Evolutionary conservation across 2,797 vertebrate genomes (phyloP).

Genomic region (Zalophus californianus): DNA sequence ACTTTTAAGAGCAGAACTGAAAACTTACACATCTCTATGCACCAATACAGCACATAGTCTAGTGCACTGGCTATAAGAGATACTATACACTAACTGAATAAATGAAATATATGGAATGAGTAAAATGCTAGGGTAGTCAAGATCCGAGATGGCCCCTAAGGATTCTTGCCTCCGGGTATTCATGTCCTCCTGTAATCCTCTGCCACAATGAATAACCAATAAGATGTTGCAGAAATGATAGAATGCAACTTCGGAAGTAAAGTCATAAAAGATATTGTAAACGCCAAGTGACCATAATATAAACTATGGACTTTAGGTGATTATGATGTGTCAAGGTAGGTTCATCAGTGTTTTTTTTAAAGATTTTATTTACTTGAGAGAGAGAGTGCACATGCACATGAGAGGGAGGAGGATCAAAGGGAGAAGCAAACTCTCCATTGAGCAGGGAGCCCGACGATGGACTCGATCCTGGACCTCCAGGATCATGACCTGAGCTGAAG

Average conservation of each 20-base stretch:
- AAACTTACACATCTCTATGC: background rate
- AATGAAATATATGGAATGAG: background rate
- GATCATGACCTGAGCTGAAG: too few species aligned
- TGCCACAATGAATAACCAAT: background rate
- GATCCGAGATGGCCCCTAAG: background rate
- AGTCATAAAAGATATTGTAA: background rate
- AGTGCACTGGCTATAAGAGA: background rate
- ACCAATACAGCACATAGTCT: background rate
- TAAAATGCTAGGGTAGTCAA: background rate
- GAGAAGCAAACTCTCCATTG: too few species aligned
- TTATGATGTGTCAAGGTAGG: background rate
- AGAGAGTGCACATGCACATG: too few species aligned
- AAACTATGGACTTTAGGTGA: background rate
- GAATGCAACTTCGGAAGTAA: background rate
- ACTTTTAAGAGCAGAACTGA: constrained; percentile 23
- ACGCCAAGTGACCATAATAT: background rate
- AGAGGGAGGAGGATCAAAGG: too few species aligned
- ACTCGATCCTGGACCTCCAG: too few species aligned
- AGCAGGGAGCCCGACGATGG: too few species aligned
- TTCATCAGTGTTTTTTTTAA: background rate
- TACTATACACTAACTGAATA: constrained; percentile 1
- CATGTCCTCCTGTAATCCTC: background rate
- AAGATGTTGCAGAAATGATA: background rate
- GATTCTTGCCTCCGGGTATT: background rate
- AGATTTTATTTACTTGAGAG: too few species aligned